Conservation (phyloP, 2,113 vertebrate genomes). For the Xyliphius kryptos region DNA sequence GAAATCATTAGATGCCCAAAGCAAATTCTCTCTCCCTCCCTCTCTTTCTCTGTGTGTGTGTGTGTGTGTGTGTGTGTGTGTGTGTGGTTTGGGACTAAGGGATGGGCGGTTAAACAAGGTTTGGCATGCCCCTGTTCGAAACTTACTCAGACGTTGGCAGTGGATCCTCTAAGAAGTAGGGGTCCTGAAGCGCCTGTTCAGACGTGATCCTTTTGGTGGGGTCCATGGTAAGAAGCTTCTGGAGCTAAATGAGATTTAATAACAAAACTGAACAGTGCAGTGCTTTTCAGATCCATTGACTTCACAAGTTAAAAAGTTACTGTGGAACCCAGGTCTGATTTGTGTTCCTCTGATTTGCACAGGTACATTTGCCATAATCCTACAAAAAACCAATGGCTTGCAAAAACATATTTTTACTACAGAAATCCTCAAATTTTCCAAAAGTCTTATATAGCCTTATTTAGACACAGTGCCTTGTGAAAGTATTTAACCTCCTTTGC, state of each 20-base stretch:
- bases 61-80: constrained; percentile 8
- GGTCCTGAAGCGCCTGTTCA: constrained; percentile 92
- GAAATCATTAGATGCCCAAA: constrained; percentile 10
- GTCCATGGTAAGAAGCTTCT: constrained; percentile 97
- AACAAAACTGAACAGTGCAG: not conserved
- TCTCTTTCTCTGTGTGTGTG: not conserved
- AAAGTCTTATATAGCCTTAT: too few relatives aligned
- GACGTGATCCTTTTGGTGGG: constrained; percentile 97
- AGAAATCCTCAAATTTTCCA: too few relatives aligned
- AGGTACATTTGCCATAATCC: too few relatives aligned
- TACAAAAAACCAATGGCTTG: too few relatives aligned
- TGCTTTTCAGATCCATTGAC: too few relatives aligned
- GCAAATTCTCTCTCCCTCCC: not conserved
- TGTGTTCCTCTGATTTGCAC: too few relatives aligned
- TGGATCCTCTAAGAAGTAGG: constrained; percentile 94
- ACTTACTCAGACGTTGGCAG: constrained; percentile 91
- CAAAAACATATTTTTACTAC: too few relatives aligned
- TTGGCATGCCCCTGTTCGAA: not conserved
- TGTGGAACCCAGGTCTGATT: too few relatives aligned
- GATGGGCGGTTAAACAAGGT: too few relatives aligned
- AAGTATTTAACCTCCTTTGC: too few relatives aligned
- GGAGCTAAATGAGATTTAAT: constrained; percentile 71
- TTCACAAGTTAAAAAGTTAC: too few relatives aligned
- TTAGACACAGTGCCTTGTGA: too few relatives aligned
- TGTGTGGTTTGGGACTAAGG: not conserved